Evolutionary conservation across 2,797 vertebrate species (phyloP).

Genomic region (Coreius guichenoti): DNA sequence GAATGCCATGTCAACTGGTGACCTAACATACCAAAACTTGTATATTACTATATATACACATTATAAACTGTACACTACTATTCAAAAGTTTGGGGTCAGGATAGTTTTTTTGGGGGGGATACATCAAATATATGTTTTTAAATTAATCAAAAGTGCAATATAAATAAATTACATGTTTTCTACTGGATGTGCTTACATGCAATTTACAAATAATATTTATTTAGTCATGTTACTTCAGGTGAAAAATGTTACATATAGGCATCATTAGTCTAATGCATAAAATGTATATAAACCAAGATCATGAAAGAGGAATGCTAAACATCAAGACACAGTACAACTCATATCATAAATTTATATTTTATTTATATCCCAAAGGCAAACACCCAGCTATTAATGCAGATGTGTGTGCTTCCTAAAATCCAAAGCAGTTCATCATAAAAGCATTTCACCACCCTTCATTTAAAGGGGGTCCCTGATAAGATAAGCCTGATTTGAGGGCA

Average conservation of each 20-base stretch:
- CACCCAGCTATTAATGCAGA: background rate
- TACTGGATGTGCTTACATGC: background rate
- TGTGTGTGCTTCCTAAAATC: background rate
- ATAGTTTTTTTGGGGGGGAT: too few relatives aligned
- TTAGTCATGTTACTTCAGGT: too few relatives aligned
- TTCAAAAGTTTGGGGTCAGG: too few relatives aligned
- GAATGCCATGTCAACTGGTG: background rate
- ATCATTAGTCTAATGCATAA: background rate
- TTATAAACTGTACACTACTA: too few relatives aligned
- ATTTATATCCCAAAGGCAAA: background rate
- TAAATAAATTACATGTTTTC: background rate
- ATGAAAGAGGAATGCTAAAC: background rate
- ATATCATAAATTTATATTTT: background rate
- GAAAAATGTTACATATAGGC: too few relatives aligned
- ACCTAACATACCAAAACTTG: background rate
- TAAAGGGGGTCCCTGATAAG: slow-evolving; percentile 12
- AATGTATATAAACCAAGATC: background rate
- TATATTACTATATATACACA: background rate
- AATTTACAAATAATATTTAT: background rate
- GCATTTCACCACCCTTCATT: background rate
- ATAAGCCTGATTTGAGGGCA: slow-evolving; percentile 28
- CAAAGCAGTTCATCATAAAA: background rate
- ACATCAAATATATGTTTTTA: background rate
- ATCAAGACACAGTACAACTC: background rate
- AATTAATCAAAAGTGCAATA: background rate